Conservation (phyloP, 2,888 invertebrate species). For the Erannis defoliaria region DNA sequence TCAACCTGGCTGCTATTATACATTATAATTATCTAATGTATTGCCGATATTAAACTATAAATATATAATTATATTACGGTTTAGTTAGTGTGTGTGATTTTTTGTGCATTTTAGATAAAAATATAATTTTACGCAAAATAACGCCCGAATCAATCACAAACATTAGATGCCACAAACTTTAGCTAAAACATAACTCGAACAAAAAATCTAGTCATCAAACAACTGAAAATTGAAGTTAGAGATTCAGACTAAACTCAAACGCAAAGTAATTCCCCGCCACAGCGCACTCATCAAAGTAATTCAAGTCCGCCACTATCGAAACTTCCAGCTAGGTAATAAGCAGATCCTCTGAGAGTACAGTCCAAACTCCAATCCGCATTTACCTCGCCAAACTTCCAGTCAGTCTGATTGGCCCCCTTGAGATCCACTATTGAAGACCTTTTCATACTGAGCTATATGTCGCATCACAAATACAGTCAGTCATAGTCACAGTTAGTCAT, state of each 20-base stretch:
- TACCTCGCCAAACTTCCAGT: constrained; percentile 44
- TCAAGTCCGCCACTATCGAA: constrained; percentile 30
- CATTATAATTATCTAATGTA: no score
- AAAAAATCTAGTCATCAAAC: no score
- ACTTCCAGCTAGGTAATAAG: constrained; percentile 45
- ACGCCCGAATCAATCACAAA: no score
- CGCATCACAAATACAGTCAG: neutral
- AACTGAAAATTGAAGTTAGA: neutral
- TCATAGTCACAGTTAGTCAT: no score
- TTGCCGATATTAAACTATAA: no score
- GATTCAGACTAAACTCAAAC: constrained; percentile 15
- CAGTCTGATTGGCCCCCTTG: constrained; percentile 66
- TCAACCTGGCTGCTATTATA: no score
- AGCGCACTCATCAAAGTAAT: constrained; percentile 20
- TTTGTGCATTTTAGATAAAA: no score
- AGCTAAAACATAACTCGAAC: neutral
- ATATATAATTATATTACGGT: no score
- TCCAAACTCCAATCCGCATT: constrained; percentile 17
- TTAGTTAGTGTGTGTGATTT: no score
- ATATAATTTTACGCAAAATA: no score
- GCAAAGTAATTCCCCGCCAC: constrained; percentile 29
- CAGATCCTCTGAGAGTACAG: constrained; percentile 48
- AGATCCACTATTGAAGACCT: constrained; percentile 49
- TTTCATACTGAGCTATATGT: neutral
- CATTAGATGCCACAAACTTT: no score